Evolutionary conservation across 2,113 vertebrate genomes (phyloP).

Genomic region (Rallus limicola): DNA sequence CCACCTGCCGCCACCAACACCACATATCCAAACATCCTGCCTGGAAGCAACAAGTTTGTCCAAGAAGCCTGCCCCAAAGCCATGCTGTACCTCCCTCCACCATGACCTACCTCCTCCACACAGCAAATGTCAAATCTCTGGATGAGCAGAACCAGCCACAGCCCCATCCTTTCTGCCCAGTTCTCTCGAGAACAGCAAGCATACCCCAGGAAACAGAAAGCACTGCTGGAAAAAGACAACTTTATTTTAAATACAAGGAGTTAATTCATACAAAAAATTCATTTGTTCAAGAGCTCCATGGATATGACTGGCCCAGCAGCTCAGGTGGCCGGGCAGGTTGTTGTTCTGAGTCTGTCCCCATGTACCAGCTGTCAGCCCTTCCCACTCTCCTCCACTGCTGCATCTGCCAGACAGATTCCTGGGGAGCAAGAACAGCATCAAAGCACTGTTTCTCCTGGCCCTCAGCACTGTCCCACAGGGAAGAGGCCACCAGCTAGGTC

Average conservation of each 20-base stretch:
- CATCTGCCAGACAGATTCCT: background rate
- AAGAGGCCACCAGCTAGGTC: background rate
- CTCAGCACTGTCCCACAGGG: background rate
- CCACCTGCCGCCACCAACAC: background rate
- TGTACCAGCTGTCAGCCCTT: background rate
- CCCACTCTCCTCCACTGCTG: background rate
- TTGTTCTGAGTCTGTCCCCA: background rate
- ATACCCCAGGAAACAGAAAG: background rate
- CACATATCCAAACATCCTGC: background rate
- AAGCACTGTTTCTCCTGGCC: background rate
- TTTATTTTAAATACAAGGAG: constrained; percentile 26
- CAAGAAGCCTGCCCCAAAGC: background rate
- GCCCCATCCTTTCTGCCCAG: background rate
- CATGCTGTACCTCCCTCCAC: background rate
- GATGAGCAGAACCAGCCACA: background rate
- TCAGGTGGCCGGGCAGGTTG: fast-evolving
- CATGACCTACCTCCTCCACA: background rate
- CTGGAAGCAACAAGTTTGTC: background rate
- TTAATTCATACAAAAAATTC: background rate
- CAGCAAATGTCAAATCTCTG: background rate
- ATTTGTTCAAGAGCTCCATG: background rate
- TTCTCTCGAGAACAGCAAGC: background rate
- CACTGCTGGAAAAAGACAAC: background rate
- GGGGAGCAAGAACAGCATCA: background rate
- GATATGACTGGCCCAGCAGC: background rate